Evolutionary conservation across 2,888 invertebrate species (phyloP).

Genomic region (Himalopsyche kuldschensis): DNA sequence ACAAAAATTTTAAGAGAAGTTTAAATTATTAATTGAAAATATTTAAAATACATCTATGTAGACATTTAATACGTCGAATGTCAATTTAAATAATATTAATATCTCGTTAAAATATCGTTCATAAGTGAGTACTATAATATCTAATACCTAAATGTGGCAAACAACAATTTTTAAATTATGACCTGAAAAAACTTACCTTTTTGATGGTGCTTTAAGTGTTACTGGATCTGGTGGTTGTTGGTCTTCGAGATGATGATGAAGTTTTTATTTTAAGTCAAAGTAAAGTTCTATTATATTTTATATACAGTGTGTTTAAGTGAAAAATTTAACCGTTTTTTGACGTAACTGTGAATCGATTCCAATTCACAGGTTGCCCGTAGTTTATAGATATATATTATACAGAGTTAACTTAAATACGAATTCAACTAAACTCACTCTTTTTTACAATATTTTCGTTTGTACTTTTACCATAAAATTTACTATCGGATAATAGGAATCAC

Average conservation of each 20-base stretch:
- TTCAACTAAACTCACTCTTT: conserved; percentile 12
- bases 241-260: not conserved
- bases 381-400: conserved; percentile 10
- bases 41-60: too few species aligned
- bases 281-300: not conserved
- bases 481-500: conserved; percentile 40
- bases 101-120: too few species aligned
- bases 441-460: conserved; percentile 24
- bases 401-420: conserved; percentile 12
- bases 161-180: not conserved
- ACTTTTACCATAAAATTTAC: conserved; percentile 26
- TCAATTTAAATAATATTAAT: too few species aligned
- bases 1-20: too few species aligned
- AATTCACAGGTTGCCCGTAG: not conserved
- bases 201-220: not conserved
- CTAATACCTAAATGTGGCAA: too few species aligned
- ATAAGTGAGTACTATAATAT: too few species aligned
- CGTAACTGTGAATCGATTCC: not conserved
- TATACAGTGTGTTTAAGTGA: not conserved
- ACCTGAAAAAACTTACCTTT: not conserved
- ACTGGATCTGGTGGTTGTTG: not conserved
- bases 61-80: too few species aligned
- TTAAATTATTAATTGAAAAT: too few species aligned
- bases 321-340: not conserved
- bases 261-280: not conserved